Evolutionary conservation across 2,888 invertebrate species (phyloP).

Genomic region (Beris chalybata): DNA sequence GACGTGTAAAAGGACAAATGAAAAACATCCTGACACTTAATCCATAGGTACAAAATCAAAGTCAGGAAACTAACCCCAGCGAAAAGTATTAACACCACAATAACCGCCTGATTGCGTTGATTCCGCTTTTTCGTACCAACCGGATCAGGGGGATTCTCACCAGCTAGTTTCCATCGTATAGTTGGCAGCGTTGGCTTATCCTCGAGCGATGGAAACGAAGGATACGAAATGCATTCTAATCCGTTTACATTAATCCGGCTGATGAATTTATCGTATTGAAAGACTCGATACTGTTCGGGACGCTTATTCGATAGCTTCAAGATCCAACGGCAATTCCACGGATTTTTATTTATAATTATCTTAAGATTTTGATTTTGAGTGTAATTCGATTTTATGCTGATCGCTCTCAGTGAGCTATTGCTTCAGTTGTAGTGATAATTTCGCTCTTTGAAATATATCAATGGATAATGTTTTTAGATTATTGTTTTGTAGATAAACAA

Average conservation of each 20-base stretch:
- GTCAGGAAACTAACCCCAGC: too few species aligned
- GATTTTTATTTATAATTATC: constrained; percentile 50
- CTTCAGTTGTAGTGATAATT: constrained; percentile 43
- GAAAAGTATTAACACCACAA: too few species aligned
- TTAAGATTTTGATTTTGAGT: constrained; percentile 40
- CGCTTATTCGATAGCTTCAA: constrained; percentile 47
- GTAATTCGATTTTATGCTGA: constrained; percentile 7
- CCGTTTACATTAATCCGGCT: constrained; percentile 55
- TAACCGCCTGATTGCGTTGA: too few species aligned
- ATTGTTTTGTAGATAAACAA: too few species aligned
- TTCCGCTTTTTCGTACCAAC: not conserved
- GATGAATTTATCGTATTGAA: too few species aligned
- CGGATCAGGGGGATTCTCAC: too few species aligned
- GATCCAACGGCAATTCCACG: constrained; percentile 53
- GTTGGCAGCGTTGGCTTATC: not conserved
- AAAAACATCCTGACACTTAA: too few species aligned
- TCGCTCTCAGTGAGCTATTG: constrained; percentile 11
- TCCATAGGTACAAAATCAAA: too few species aligned
- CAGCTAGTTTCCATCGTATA: too few species aligned
- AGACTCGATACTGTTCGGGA: constrained; percentile 50
- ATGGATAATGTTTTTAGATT: too few species aligned
- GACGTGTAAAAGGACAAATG: too few species aligned
- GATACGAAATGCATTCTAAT: constrained; percentile 47
- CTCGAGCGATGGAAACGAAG: constrained; percentile 41
- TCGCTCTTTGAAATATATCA: constrained; percentile 31